Evolutionary conservation across 1,140 invertebrate genomes (phyloP), one percentile per base, ranked within the genome.

Genomic region (Drosophila nigrodunni): DNA sequence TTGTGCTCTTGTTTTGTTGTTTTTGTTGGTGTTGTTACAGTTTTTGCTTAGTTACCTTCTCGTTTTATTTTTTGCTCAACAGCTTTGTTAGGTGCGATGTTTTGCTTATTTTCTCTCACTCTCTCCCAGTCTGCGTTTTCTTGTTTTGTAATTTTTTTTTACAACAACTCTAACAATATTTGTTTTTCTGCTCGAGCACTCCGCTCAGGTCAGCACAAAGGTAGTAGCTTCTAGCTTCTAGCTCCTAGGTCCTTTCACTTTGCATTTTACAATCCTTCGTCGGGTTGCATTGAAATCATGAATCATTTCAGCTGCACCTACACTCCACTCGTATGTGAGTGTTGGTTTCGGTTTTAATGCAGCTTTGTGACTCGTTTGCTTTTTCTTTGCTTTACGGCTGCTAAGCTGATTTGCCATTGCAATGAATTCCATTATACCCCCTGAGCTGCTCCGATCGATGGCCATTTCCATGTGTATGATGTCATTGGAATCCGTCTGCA

Each of bases 101-200:
- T 74, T 60, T 35, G 15, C 47, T 77, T 62, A 35, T 37, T 61
- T 21, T 61, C 30, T 35, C 34, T 58, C 37, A 13, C 50, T 18
- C 18, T 50, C 34, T 30, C 0, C 25, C 25, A 30, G 25, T 30
- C 25, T 4, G 25, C 6, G 25, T 30, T 30, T 30, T 30, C 25
- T 30, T 30, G 25, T 30, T 30, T 30, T 18, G 25, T 58, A 30
- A 35, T 15, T 39, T 15, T 46, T 34, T 60, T 73, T 71, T 71
- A 64, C 62, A 77, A 77, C 65, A 89, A 78, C 67, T 89, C 79
- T 80, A 89, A 85, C 85, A 88, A 89, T 88, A 89, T 88, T 88
- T 88, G 85, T 61, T 80, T 81, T 89, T 74, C 80, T 72, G 70
- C 74, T 74, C 54, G 59, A 59, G 54, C 68, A 59, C 62, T 8